phyloP scores from a whole-genome alignment of 2,113 vertebrate species.

The Cariama cristata region DNA sequence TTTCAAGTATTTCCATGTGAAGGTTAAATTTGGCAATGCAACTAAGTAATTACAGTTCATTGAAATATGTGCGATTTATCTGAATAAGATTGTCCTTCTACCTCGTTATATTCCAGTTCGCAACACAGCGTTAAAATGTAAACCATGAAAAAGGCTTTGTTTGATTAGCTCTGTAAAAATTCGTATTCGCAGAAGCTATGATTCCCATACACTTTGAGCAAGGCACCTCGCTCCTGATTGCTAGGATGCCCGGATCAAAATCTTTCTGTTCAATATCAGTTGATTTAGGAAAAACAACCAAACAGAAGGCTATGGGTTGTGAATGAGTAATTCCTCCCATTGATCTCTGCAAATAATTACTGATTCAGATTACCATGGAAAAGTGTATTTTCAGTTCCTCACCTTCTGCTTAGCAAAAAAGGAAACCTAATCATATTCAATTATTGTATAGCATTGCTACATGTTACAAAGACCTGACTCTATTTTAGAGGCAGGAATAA shows the following conservation, averaged over 20 bases:
- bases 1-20: neutral
- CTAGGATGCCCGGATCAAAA: neutral
- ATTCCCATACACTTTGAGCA: neutral
- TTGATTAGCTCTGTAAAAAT: neutral
- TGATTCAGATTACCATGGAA: constrained; percentile 37
- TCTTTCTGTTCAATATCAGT: neutral
- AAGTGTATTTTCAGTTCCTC: constrained; percentile 41
- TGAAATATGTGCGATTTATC: accelerated
- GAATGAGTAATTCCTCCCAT: neutral
- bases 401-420: constrained; percentile 57
- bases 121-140: neutral
- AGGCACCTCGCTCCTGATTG: neutral
- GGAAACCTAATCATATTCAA: constrained; percentile 36
- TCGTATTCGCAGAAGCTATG: neutral
- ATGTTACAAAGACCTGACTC: constrained; percentile 36
- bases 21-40: neutral
- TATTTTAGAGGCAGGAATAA: constrained; percentile 57
- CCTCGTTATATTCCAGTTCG: neutral
- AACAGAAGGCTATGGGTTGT: neutral
- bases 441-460: constrained; percentile 24
- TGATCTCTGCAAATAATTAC: constrained; percentile 40
- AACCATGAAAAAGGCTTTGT: neutral
- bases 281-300: neutral
- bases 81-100: neutral
- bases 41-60: neutral